phyloP scores from a whole-genome alignment of 2,113 vertebrate genomes.

The Pollimyrus isidori region DNA sequence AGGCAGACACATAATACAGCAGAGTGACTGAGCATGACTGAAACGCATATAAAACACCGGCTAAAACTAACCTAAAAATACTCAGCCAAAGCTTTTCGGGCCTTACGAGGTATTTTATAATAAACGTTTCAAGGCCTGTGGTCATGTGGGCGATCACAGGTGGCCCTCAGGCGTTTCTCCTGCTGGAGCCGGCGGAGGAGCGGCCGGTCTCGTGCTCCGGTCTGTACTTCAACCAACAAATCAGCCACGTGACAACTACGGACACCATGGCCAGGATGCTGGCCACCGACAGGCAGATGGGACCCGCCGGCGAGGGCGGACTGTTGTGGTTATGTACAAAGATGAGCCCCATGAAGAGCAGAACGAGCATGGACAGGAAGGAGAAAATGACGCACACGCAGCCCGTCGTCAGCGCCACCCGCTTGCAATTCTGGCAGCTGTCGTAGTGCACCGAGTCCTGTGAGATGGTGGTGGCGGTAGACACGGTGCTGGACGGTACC shows the following conservation, averaged over 20 bases:
- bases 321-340: constrained; percentile 82
- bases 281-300: constrained; percentile 82
- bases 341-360: constrained; percentile 87
- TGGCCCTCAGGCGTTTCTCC: constrained; percentile 58
- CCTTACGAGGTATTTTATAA: not conserved
- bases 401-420: constrained; percentile 79
- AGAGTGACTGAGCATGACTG: not conserved
- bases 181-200: constrained; percentile 51
- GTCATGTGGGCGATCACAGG: not conserved
- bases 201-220: constrained; percentile 65
- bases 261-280: constrained; percentile 88
- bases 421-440: constrained; percentile 82
- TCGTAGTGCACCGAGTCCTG: constrained; percentile 70
- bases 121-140: not conserved
- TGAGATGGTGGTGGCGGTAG: constrained; percentile 70
- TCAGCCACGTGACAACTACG: constrained; percentile 84
- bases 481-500: constrained; percentile 58
- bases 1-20: not conserved
- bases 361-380: constrained; percentile 84
- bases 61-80: not conserved
- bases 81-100: not conserved
- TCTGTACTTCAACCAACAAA: constrained; percentile 87
- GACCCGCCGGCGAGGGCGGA: constrained; percentile 78
- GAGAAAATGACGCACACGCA: constrained; percentile 89
- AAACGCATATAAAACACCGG: not conserved